Evolutionary conservation across 2,888 invertebrate genomes (phyloP).

Genomic region (Epinotia bilunana): DNA sequence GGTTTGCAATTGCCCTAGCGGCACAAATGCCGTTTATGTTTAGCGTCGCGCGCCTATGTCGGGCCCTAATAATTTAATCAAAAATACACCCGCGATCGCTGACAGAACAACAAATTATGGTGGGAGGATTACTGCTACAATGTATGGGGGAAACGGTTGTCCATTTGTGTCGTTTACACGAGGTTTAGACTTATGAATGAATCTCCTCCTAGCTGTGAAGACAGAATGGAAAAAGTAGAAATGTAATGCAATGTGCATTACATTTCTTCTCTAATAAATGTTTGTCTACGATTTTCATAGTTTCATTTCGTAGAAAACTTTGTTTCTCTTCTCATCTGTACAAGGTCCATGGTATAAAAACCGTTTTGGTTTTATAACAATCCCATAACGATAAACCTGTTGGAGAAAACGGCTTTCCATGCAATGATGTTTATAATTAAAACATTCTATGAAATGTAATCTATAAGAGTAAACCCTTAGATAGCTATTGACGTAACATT

Average conservation of each 20-base stretch:
- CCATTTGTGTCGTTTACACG: conserved; percentile 26
- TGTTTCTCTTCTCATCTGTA: no score
- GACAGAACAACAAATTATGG: conserved; percentile 51
- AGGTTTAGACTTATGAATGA: neutral
- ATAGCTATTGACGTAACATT: neutral
- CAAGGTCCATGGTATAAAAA: neutral
- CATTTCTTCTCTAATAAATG: neutral
- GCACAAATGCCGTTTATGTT: conserved; percentile 55
- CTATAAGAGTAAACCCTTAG: neutral
- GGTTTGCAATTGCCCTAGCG: conserved; percentile 47
- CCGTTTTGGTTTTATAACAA: neutral
- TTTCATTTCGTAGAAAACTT: no score
- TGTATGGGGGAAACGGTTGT: conserved; percentile 47
- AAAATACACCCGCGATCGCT: conserved; percentile 54
- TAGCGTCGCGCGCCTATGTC: conserved; percentile 46
- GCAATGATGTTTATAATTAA: neutral
- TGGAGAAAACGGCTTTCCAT: neutral
- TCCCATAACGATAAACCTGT: neutral
- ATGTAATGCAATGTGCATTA: neutral
- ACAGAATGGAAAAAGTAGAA: neutral
- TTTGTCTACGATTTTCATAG: no score
- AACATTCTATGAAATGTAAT: neutral
- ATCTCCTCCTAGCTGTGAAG: no score
- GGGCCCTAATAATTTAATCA: conserved; percentile 69
- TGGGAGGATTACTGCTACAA: conserved; percentile 54